Percentiles rank a stretch among this genome's conserved stretches.
These are phyloP conservation scores for Stegophylla sp. DNA, from an alignment of 2,888 invertebrate species.

Conservation along the genomic window DNA sequence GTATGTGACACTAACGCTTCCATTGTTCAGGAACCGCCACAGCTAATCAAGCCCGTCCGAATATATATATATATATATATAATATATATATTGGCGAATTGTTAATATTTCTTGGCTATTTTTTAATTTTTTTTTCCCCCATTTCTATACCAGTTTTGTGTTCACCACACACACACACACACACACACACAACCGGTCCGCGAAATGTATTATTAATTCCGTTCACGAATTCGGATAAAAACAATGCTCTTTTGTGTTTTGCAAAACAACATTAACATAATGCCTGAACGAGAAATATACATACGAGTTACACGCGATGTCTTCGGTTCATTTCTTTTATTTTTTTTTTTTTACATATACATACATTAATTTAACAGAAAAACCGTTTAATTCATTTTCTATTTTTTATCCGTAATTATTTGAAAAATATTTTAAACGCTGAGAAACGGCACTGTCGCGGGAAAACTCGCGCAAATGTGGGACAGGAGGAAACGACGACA, in stretches of 20 bases:
- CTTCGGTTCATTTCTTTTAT: no score
- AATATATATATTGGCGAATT: conserved; percentile 26
- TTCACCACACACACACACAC: neutral
- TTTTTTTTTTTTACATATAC: neutral
- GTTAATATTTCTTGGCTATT: conserved; percentile 45
- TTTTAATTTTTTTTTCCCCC: conserved; percentile 25
- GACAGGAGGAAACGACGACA: conserved; percentile 33
- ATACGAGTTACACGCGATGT: conserved; percentile 24
- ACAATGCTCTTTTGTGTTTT: conserved; percentile 59
- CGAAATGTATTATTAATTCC: conserved; percentile 55
- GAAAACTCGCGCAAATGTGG: conserved; percentile 38
- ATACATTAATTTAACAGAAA: neutral
- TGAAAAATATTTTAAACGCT: neutral
- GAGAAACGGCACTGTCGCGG: neutral
- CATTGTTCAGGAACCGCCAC: conserved; percentile 54
- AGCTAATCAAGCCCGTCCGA: conserved; percentile 57
- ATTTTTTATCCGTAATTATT: conserved; percentile 31
- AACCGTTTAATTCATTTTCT: conserved; percentile 39
- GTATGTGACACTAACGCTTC: conserved; percentile 59
- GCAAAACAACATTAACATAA: conserved; percentile 54
- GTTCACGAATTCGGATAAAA: conserved; percentile 57
- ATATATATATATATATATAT: conserved; percentile 34
- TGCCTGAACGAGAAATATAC: conserved; percentile 23
- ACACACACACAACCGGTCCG: conserved; percentile 44
- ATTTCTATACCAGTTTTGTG: conserved; percentile 18